Percentiles rank a stretch among this genome's conserved stretches.
Conservation (phyloP, 53 echinoderm and acorn worm species). For the Arbacia lixula region DNA sequence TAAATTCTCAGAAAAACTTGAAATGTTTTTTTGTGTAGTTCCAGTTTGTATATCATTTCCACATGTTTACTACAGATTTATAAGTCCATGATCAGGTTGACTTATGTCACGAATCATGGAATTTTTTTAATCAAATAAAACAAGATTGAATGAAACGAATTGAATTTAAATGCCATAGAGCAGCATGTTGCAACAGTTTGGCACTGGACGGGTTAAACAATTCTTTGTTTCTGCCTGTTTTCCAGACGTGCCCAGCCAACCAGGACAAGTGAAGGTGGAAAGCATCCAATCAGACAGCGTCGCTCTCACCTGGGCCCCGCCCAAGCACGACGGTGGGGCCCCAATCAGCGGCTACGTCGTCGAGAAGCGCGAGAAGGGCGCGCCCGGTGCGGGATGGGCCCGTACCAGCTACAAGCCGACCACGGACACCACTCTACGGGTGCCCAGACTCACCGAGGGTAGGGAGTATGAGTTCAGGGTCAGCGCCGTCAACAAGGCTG, state of each 20-base stretch:
- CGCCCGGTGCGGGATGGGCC: conserved; percentile 63
- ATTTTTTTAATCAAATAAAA: too few relatives aligned
- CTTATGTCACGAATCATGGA: too few relatives aligned
- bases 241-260: conserved; percentile 87
- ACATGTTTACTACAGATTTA: too few relatives aligned
- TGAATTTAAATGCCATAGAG: too few relatives aligned
- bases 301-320: conserved; percentile 80
- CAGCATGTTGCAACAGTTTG: too few relatives aligned
- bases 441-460: conserved; percentile 71
- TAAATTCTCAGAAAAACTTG: too few relatives aligned
- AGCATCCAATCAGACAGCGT: conserved; percentile 74
- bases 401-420: conserved; percentile 75
- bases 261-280: conserved; percentile 72
- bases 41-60: too few relatives aligned
- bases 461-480: conserved; percentile 94
- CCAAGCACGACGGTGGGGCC: conserved; percentile 85
- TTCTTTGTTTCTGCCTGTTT: not conserved
- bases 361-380: conserved; percentile 79
- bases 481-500: conserved; percentile 92
- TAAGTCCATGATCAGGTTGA: too few relatives aligned
- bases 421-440: conserved; percentile 63
- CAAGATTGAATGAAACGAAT: too few relatives aligned
- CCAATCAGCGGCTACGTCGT: conserved; percentile 95
- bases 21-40: too few relatives aligned
- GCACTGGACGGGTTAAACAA: too few relatives aligned